Evolutionary conservation across 2,888 invertebrate genomes (phyloP), one percentile per base, ranked within the genome.

Genomic region (Lasioglossum morio): DNA sequence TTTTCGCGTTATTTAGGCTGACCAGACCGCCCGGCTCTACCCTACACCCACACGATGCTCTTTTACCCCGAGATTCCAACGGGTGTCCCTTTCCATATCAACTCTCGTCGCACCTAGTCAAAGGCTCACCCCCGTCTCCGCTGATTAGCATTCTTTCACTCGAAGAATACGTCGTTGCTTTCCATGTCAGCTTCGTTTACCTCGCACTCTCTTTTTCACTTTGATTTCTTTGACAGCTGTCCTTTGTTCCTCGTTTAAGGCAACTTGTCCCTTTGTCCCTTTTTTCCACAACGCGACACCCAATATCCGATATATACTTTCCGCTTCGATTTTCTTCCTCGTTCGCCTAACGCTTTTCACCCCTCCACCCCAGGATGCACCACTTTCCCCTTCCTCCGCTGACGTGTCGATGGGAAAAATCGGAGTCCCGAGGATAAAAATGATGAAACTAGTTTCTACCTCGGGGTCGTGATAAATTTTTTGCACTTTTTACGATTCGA

Each of bases 1-100:
- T 60, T 75, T 75, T 73, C 23, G 23, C 73, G 34, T 48, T 73
- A 73, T 75, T 77, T 66, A 63, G 48, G 77, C n/a, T 40, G 72
- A 40, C 30, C n/a, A 60, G 53, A 34, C 69, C 43, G 75, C 77
- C 60, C 40, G 48, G 66, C 23, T 43, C 40, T 66, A 7, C 72
- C 27, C 27, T 19, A 14, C 60, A 63, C 0, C 27, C 27, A 14
- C 60, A 12, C 27, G 27, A 63, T 27, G n/a, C 16, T 63, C 27
- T 63, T 63, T 63, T 27, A 30, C 27, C 30, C 14, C 60, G 16
- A 63, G 57, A 34, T 40, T 60, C 53, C 48, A n/a, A 14, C 12
- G 30, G 46, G 12, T 53, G 30, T 63, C 30, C 16, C 16, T 63
- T 10, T 23, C 10, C 53, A 3, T 53, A 3, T 0, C 8, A 1